Evolutionary conservation across 2,113 vertebrate species (phyloP), one percentile per base, ranked within the genome.

Genomic region (Elaphurus davidianus): DNA sequence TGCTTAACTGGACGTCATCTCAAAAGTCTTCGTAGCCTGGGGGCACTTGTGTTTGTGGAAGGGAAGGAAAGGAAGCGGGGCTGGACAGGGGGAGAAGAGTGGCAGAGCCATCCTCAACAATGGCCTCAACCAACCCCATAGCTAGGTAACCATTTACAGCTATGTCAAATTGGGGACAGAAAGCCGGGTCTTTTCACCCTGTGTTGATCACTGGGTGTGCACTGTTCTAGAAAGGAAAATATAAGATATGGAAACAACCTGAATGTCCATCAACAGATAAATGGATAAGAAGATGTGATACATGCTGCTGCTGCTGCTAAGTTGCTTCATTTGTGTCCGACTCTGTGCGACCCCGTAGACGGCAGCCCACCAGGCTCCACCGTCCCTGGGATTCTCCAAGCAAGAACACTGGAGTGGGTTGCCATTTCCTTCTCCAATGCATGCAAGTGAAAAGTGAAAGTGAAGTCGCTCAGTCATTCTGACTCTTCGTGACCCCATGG

Each of bases 101-200:
- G 7, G 4, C 15, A 19, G 27, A 2, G 3, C 13, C 5, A 23
- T 23, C 74, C 67, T 79, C 21, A 25, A 0, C 7, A 1, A 28
- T 11, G 50, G 27, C n/a, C 23, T 54, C 16, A 86, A 78, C 30
- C 25, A 40, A 10, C 13, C 74, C 16, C 12, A 13, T 3, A 33
- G 33, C 45, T 21, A 16, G 28, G 14, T 33, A 55, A 27, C 19
- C 21, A 17, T 9, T 30, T 23, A 6, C 1, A 0, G 81, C 21
- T 28, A 1, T 19, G 33, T 36, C 12, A 7, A 1, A 23, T 0
- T 47, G 60, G 59, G 50, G 54, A 36, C 33, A 21, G 92, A 76
- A 76, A 16, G 16, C 23, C 15, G 0, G 27, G 13, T 55, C 45
- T 55, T 90, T 19, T 43, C 12, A 25, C 16, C 47, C 36, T 12